Evolutionary conservation across 2,888 invertebrate species (phyloP).

Genomic region (Willowsia nigromaculata): DNA sequence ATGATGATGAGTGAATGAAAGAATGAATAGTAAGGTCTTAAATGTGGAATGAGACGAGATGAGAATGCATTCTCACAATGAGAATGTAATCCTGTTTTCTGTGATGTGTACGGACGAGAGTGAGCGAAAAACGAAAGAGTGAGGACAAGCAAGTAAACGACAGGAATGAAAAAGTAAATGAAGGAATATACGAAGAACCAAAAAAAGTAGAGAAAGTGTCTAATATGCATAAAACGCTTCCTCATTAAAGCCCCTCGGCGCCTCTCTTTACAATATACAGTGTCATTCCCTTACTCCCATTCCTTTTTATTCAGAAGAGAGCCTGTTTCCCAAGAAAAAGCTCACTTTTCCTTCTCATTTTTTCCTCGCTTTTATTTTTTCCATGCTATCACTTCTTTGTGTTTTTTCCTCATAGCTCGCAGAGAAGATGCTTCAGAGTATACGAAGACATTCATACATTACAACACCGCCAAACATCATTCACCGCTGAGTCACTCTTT

Average conservation of each 20-base stretch:
- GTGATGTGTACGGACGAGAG: constrained; percentile 16
- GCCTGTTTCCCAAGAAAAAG: constrained; percentile 43
- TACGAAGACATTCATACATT: background rate
- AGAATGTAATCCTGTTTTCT: constrained; percentile 54
- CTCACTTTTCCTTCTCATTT: constrained; percentile 30
- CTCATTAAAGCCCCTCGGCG: constrained; percentile 74
- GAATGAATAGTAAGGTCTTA: constrained; percentile 30
- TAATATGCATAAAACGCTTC: constrained; percentile 74
- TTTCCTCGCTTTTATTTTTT: constrained; percentile 46
- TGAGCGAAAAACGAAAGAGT: constrained; percentile 8
- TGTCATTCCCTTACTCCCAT: constrained; percentile 48
- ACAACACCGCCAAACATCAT: constrained; percentile 26
- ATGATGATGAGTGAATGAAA: constrained; percentile 37
- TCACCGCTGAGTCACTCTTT: constrained; percentile 27
- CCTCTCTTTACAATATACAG: constrained; percentile 59
- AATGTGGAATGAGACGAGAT: constrained; percentile 53
- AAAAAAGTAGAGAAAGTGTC: constrained; percentile 66
- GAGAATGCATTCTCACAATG: constrained; percentile 32
- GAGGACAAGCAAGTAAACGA: constrained; percentile 52
- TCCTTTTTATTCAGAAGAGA: constrained; percentile 4
- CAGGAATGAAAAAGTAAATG: constrained; percentile 58
- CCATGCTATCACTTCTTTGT: constrained; percentile 16
- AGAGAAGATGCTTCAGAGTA: background rate
- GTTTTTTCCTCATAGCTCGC: background rate
- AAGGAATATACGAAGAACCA: constrained; percentile 9